phyloP scores from a whole-genome alignment of 2,888 invertebrate species.

The Calliphora vomitoria region DNA sequence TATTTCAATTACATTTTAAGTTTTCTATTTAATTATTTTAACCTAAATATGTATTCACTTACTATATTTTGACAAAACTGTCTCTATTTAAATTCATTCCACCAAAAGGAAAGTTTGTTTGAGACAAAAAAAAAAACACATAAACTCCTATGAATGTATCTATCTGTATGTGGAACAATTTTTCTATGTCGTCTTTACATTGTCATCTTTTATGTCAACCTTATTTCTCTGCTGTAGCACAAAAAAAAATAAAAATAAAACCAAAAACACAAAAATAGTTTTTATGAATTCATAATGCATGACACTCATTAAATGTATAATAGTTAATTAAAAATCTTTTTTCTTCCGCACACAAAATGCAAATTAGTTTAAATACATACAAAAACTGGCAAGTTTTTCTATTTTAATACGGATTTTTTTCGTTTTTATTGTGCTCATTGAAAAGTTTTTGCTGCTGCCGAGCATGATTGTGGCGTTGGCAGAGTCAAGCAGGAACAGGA shows the following conservation, averaged over 20 bases:
- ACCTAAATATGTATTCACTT: constrained; percentile 35
- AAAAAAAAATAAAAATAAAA: neutral
- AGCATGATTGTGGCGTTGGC: neutral
- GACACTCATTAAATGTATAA: constrained; percentile 71
- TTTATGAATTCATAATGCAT: constrained; percentile 73
- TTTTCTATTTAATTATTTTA: constrained; percentile 53
- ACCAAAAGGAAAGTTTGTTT: constrained; percentile 12
- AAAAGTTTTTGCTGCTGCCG: constrained; percentile 39
- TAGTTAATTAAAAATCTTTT: constrained; percentile 71
- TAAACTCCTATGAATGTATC: neutral
- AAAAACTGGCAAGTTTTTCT: constrained; percentile 23
- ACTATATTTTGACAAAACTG: constrained; percentile 17
- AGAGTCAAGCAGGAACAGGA: neutral
- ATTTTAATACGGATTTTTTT: constrained; percentile 12
- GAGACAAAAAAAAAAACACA: neutral
- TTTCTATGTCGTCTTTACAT: constrained; percentile 40
- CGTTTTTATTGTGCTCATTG: constrained; percentile 13
- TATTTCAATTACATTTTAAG: neutral
- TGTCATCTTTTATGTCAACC: constrained; percentile 58
- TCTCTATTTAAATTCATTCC: constrained; percentile 27
- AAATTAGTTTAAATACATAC: constrained; percentile 62
- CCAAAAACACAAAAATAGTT: constrained; percentile 35
- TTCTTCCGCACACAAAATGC: constrained; percentile 59
- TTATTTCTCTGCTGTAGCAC: constrained; percentile 4
- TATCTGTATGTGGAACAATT: neutral